Evolutionary conservation across 2,797 vertebrate species (phyloP), one percentile per base, ranked within the genome.

Genomic region (Crax fasciolata): DNA sequence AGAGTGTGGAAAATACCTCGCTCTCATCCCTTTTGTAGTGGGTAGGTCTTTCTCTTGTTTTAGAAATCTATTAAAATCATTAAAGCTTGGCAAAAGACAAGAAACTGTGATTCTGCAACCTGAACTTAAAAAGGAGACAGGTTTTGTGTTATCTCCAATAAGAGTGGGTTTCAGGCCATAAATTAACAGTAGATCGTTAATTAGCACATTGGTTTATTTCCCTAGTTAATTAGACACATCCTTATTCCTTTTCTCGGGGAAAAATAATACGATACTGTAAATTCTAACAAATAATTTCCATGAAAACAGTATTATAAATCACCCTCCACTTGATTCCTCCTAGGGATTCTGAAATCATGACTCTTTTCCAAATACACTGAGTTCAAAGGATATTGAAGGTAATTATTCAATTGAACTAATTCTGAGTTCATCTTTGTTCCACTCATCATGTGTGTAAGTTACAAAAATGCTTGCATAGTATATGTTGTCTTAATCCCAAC

Each of bases 281-380:
- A 89, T 95, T 93, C 52, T 81, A 66, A 76, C 48, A 70, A 93
- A 82, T 82, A 76, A 81, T 23, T 65, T 78, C 80, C 43, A 41
- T 84, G 74, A 83, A 84, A 95, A 84, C 14, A 54, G 93, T 96
- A 84, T 66, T 93, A 80, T 92, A 93, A 96, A 91, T 92, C 82
- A 72, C 2, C n/a, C 7, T 41, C 11, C 6, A 61, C 48, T 25
- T 39, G 67, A n/a, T 67, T 77, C 35, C 62, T 84, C 39, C 28
- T 65, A 48, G 66, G 17, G 65, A 48, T 23, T 81, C 71, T 81
- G 70, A 91, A 81, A 63, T 91, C 35, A 17, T 20, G 17, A 39
- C 7, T 48, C 17, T 94, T 87, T 94, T 81, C n/a, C 46, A 73
- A 74, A 75, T 8, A 18, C 32, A n/a, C 48, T 77, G 15, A 12